phyloP scores from a whole-genome alignment of 2,888 invertebrate species.

The Panzeria rudis region DNA sequence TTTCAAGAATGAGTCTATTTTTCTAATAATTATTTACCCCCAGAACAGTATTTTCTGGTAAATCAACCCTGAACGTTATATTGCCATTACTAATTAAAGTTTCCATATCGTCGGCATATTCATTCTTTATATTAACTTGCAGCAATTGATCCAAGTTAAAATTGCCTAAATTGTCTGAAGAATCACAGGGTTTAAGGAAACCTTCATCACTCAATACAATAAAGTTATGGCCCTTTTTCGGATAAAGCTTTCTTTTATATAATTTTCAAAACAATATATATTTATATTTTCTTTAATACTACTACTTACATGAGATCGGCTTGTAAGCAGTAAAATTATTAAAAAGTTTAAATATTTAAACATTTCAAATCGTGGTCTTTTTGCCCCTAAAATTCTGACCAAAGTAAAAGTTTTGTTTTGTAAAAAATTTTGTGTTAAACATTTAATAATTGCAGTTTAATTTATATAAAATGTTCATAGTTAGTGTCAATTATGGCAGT shows the following conservation, averaged over 20 bases:
- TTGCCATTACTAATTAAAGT: constrained; percentile 65
- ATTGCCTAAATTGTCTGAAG: constrained; percentile 46
- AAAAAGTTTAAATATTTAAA: constrained; percentile 8
- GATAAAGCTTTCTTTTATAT: not conserved
- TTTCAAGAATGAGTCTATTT: not conserved
- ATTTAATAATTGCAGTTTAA: constrained; percentile 34
- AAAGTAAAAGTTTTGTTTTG: not conserved
- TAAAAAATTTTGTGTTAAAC: constrained; percentile 14
- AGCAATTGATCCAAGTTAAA: constrained; percentile 27
- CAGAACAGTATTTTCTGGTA: constrained; percentile 43
- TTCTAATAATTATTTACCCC: constrained; percentile 39
- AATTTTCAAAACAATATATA: not conserved
- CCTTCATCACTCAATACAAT: constrained; percentile 55
- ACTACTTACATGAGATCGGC: constrained; percentile 16
- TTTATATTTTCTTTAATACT: not conserved
- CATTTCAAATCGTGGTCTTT: constrained; percentile 2
- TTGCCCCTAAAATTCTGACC: not conserved
- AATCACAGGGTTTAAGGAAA: constrained; percentile 57
- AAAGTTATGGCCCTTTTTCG: constrained; percentile 55
- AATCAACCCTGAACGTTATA: constrained; percentile 38
- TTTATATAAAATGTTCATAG: constrained; percentile 35
- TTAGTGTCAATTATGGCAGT: constrained; percentile 19
- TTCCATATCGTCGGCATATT: constrained; percentile 68
- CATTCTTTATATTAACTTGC: constrained; percentile 44
- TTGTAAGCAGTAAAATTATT: not conserved